These are phyloP conservation scores for Botia kubotai DNA, from an alignment of 2,797 vertebrate species.

Conservation along the genomic window DNA sequence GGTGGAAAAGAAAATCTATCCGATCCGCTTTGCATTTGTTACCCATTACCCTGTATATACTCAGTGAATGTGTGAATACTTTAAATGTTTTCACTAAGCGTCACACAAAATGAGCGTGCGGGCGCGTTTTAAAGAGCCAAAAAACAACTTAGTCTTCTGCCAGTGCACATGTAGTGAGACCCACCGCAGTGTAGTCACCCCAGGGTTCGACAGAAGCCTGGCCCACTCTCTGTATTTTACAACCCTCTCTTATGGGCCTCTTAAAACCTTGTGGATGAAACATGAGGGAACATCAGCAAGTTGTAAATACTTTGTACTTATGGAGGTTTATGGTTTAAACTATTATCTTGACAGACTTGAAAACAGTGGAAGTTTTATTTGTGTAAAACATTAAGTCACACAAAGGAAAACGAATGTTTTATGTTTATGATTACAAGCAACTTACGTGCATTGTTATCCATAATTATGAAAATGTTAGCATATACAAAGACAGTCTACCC, in stretches of 20 bases:
- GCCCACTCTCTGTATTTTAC: conserved; percentile 35
- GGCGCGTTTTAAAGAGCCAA: neutral
- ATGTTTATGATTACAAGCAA: conserved; percentile 76
- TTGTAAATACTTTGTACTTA: neutral
- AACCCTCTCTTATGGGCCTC: conserved; percentile 19
- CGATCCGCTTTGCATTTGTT: too few relatives aligned
- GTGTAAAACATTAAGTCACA: conserved; percentile 28
- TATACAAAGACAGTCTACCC: conserved; percentile 46
- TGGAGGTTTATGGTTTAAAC: neutral
- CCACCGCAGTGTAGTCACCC: conserved; percentile 44
- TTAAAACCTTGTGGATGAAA: conserved; percentile 42
- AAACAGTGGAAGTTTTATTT: conserved; percentile 40
- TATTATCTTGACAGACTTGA: neutral
- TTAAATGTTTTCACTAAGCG: conserved; percentile 13
- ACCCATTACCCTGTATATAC: too few relatives aligned
- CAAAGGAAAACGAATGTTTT: conserved; percentile 36
- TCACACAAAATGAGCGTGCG: neutral
- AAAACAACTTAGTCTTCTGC: neutral
- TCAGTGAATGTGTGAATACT: neutral
- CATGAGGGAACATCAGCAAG: conserved; percentile 18
- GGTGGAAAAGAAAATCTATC: too few relatives aligned
- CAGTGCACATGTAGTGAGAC: conserved; percentile 7
- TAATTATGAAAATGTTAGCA: conserved; percentile 49
- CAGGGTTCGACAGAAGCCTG: conserved; percentile 27
- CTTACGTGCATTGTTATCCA: conserved; percentile 71